A percentile compares a stretch with the other conserved stretches of the same genome.
phyloP scores from a whole-genome alignment of 1,140 invertebrate species.

The Stegodyphus dumicola region DNA sequence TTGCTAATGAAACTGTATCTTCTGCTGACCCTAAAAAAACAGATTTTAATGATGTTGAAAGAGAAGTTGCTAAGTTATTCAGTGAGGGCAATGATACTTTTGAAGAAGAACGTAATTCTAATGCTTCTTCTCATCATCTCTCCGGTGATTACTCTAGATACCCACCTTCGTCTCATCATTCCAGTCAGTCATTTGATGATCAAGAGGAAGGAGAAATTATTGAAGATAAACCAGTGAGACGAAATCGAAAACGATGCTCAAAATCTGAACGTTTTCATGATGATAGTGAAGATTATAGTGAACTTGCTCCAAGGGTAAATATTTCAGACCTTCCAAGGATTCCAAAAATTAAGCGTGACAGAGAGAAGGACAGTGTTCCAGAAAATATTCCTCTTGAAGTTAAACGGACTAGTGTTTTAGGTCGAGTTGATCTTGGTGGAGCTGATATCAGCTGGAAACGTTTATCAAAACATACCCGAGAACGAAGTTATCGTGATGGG shows the following conservation, averaged over 20 bases:
- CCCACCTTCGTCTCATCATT: not conserved
- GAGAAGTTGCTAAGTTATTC: not conserved
- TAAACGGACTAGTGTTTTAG: constrained; percentile 61
- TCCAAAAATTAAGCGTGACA: constrained; percentile 63
- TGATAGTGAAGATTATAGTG: constrained; percentile 43
- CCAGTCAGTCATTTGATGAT: constrained; percentile 62
- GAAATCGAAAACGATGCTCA: constrained; percentile 67
- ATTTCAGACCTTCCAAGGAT: constrained; percentile 64
- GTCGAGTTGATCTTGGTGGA: constrained; percentile 53
- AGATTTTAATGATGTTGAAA: not conserved
- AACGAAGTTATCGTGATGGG: constrained; percentile 83
- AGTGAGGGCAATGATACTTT: not conserved
- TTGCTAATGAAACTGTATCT: constrained; percentile 1
- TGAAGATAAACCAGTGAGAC: constrained; percentile 66
- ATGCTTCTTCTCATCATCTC: not conserved
- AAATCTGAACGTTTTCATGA: constrained; percentile 21
- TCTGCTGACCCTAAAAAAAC: not conserved
- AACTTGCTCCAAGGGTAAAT: constrained; percentile 55
- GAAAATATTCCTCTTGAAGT: constrained; percentile 37
- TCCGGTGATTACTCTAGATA: constrained; percentile 7
- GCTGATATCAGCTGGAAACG: constrained; percentile 77
- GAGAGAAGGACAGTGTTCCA: constrained; percentile 31
- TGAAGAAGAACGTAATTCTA: not conserved
- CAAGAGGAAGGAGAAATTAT: constrained; percentile 73
- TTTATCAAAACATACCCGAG: constrained; percentile 81